Evolutionary conservation across 2,888 invertebrate species (phyloP), one percentile per base, ranked within the genome.

Genomic region (Diarsia rubi): DNA sequence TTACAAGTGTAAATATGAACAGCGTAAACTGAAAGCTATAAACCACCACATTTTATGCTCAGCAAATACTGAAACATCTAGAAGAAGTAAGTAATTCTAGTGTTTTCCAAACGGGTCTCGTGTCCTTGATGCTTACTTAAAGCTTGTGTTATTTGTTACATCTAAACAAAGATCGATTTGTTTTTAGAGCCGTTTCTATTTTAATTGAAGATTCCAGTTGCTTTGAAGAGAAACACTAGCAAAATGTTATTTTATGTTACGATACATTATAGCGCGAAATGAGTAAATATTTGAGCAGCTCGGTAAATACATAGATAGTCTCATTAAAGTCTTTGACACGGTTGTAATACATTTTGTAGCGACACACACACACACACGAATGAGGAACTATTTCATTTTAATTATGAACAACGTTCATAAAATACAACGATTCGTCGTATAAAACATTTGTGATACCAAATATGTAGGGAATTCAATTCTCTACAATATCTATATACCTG

Each of bases 1-100:
- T 54, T 14, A 54, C 24, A 57, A 57, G 27, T 27, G 54, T 57
- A 1, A 37, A 60, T 60, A 60, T 37, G 11, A 60, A 66, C 37
- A 19, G 27, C 14, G 16, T 37, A 57, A 47, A 67, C 45, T 47
- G 14, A 47, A 57, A 37, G 27, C 8, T 42, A 45, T n/a, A 60
- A 42, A 19, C 45, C n/a, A 42, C 14, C 4, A n/a, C 16, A n/a
- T 68, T 78, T 42, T 8, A 14, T 27, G 27, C 37, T 57, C 37
- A 11, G 47, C 45, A 68, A 78, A 68, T 42, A 57, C 68, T 49
- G 11, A 57, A 75, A 69, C 27, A 47, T 57, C 12, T 78, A 37
- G 19, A 27, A 67, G 4, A 27, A 78, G 37, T n/a, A 37, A 78
- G 37, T n/a, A 37, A 60, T 45, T 47, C 14, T 37, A n/a, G 27